These are phyloP conservation scores for Ailurus styani DNA, from an alignment of 2,113 vertebrate species.

Conservation along the genomic window DNA sequence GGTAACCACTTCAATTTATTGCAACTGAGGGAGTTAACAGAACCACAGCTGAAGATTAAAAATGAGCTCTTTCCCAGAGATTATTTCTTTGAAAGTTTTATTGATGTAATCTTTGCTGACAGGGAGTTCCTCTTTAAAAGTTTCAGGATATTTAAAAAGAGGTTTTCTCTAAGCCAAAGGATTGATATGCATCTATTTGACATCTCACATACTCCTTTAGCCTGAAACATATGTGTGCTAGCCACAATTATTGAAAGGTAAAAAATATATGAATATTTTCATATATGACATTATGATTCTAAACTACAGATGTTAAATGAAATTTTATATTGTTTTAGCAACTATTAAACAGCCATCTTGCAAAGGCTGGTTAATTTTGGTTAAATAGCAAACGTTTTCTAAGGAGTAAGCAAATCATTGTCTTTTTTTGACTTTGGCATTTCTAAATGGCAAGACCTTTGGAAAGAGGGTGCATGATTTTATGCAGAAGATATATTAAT, in stretches of 20 bases:
- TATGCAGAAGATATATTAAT: background rate
- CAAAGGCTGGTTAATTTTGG: constrained; percentile 24
- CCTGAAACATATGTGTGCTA: background rate
- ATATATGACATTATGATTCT: background rate
- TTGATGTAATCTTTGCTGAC: background rate
- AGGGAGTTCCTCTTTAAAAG: background rate
- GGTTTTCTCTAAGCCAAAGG: background rate
- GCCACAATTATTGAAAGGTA: background rate
- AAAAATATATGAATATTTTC: background rate
- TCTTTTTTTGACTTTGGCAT: background rate
- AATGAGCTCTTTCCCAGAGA: background rate
- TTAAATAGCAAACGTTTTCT: background rate
- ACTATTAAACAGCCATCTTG: background rate
- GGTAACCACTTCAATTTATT: background rate
- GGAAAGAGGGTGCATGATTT: background rate
- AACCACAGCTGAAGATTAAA: background rate
- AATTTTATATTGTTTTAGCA: constrained; percentile 41
- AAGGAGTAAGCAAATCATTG: background rate
- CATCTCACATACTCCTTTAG: background rate
- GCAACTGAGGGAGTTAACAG: background rate
- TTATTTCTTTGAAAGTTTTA: background rate
- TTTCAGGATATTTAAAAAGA: background rate
- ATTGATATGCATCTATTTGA: background rate
- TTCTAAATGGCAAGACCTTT: background rate
- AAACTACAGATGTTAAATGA: background rate